phyloP scores from a whole-genome alignment of 2,113 vertebrate genomes.

The Neolamprologus fasciatus region DNA sequence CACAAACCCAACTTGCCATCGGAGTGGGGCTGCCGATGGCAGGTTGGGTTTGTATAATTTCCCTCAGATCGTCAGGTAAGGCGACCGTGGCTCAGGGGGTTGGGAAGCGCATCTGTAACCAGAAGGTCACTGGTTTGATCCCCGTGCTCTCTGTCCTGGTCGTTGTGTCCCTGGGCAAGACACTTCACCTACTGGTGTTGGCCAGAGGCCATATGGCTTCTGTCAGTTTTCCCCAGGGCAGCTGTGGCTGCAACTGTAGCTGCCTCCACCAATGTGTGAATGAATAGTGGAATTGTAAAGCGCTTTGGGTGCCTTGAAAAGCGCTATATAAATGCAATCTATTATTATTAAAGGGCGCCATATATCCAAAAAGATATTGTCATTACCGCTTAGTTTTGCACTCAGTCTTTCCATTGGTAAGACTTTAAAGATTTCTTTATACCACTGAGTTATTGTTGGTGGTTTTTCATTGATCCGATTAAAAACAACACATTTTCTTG shows the following conservation, averaged over 20 bases:
- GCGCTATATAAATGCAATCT: neutral
- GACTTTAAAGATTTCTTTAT: neutral
- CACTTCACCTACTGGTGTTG: accelerated
- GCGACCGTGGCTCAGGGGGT: accelerated
- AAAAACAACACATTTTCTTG: accelerated
- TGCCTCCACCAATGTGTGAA: neutral
- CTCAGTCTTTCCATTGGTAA: neutral
- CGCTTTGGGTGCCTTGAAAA: neutral
- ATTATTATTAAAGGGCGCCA: neutral
- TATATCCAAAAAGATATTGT: neutral
- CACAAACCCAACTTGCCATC: neutral
- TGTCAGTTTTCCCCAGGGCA: neutral
- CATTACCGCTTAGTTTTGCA: neutral
- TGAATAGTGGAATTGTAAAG: neutral
- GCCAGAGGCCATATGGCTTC: neutral
- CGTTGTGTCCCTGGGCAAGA: accelerated
- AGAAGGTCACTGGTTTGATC: accelerated
- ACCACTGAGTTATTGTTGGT: neutral
- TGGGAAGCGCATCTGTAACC: neutral
- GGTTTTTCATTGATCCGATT: accelerated
- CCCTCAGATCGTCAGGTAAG: accelerated
- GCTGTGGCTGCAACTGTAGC: neutral
- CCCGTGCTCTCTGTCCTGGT: accelerated
- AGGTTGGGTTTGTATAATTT: neutral
- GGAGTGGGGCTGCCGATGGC: neutral